Evolutionary conservation across 2,113 vertebrate genomes (phyloP).

Genomic region (Hemiprocne comata): DNA sequence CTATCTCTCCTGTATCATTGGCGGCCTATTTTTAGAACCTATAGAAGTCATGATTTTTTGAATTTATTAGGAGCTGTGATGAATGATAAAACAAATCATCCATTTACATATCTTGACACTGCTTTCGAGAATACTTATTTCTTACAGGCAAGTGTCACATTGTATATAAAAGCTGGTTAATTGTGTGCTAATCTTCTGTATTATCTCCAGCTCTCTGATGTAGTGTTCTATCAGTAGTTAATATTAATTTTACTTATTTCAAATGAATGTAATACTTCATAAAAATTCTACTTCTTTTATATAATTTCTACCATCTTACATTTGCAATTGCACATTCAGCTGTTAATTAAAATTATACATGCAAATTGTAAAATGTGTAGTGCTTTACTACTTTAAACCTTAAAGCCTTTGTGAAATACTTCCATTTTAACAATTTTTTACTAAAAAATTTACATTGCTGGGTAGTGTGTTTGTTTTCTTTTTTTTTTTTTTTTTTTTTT

Average conservation of each 20-base stretch:
- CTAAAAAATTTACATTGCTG: constrained; percentile 73
- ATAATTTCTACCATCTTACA: constrained; percentile 67
- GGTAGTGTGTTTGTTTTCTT: constrained; percentile 84
- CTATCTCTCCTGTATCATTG: constrained; percentile 79
- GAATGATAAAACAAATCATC: constrained; percentile 86
- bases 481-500: constrained; percentile 47
- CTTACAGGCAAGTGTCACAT: constrained; percentile 80
- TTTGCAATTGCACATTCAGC: constrained; percentile 72
- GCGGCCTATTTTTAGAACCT: constrained; percentile 83
- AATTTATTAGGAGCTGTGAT: constrained; percentile 82
- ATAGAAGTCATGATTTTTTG: constrained; percentile 85
- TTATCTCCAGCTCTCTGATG: constrained; percentile 80
- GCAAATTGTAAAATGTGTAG: constrained; percentile 63
- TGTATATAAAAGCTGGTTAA: constrained; percentile 85
- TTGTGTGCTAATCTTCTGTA: constrained; percentile 83
- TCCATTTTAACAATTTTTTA: constrained; percentile 70
- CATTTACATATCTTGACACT: constrained; percentile 86
- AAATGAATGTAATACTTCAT: constrained; percentile 76
- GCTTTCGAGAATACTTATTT: constrained; percentile 82
- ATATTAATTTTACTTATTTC: constrained; percentile 84
- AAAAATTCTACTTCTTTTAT: constrained; percentile 73
- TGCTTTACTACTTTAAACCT: constrained; percentile 54
- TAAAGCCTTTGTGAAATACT: constrained; percentile 69
- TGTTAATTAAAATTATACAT: constrained; percentile 80
- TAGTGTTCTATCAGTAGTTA: constrained; percentile 77